phyloP scores from a whole-genome alignment of 1,140 invertebrate species.

The Ooceraea biroi region DNA sequence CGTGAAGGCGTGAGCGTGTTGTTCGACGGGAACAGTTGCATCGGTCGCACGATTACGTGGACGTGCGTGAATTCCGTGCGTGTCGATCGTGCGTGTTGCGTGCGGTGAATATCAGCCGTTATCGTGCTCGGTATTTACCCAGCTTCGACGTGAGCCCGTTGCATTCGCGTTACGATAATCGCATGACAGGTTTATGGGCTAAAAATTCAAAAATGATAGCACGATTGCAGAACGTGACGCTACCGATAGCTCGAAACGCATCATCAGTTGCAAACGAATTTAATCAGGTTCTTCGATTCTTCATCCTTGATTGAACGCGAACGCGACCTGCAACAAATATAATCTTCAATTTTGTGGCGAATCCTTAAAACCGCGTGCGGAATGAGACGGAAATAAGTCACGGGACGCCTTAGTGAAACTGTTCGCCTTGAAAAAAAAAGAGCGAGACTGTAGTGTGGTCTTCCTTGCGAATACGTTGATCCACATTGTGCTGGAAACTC shows the following conservation, averaged over 20 bases:
- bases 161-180: no score
- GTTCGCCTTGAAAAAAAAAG: conserved; percentile 33
- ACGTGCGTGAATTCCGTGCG: background rate
- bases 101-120: background rate
- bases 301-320: no score
- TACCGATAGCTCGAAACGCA: no score
- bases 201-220: background rate
- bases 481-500: conserved; percentile 62
- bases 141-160: background rate
- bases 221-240: no score
- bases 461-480: conserved; percentile 69
- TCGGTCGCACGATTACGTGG: background rate
- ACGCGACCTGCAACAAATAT: no score
- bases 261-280: no score
- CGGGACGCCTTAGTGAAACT: conserved; percentile 37
- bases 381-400: conserved; percentile 1
- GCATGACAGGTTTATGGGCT: conserved; percentile 24
- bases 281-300: no score
- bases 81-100: background rate
- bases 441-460: background rate
- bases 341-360: background rate
- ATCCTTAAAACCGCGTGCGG: background rate
- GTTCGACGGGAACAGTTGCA: background rate
- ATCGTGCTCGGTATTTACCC: background rate
- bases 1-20: background rate